Base-by-base conservation (phyloP, 2,113 vertebrate species). In the Pionites leucogaster region DNA sequence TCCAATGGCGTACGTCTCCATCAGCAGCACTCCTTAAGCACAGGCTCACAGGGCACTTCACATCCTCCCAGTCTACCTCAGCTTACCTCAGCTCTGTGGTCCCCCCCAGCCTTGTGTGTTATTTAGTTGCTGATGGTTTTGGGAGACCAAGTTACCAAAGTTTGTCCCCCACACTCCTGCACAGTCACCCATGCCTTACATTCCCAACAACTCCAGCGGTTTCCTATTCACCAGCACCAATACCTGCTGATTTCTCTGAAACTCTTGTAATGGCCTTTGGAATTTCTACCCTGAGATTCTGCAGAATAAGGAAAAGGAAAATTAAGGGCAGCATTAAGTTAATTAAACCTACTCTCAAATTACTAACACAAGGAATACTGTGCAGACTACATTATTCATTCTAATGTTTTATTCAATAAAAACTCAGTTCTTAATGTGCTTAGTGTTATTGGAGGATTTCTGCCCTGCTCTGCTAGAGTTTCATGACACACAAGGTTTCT, bases 361-460 rank as follows among this genome's bases (percentile, higher is more conserved):
- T 93, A 94, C 94, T 96, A 93, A 75, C 90, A 90, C 71, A 81
- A 91, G 82, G 91, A 92, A 90, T 93, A 84, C 50, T 47, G 60
- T 25, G 72, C 64, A 84, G 64, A 41, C 62, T 86, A n/a, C 90
- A 92, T 96, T 96, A 96, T 95, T 96, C 33, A 92, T 96, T 80
- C 76, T 88, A 82, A 96, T 95, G 82, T 92, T 93, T 95, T 93
- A 95, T 96, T 96, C 88, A 94, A 65, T 60, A 68, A 90, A 91
- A 88, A 1, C 71, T 94, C 64, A 0, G 68, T 88, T 93, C 95
- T 94, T 96, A 94, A 92, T 92, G 42, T 4, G 4, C 52, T 64
- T 68, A 64, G 31, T 71, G 59, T 94, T 94, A 82, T 37, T 80
- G 88, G 17, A 88, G 44, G 50, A 88, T 93, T 93, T 94, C 22